Evolutionary conservation across 2,113 vertebrate species (phyloP), one percentile per base, ranked within the genome.

Genomic region (Tetraodon nigroviridis): DNA sequence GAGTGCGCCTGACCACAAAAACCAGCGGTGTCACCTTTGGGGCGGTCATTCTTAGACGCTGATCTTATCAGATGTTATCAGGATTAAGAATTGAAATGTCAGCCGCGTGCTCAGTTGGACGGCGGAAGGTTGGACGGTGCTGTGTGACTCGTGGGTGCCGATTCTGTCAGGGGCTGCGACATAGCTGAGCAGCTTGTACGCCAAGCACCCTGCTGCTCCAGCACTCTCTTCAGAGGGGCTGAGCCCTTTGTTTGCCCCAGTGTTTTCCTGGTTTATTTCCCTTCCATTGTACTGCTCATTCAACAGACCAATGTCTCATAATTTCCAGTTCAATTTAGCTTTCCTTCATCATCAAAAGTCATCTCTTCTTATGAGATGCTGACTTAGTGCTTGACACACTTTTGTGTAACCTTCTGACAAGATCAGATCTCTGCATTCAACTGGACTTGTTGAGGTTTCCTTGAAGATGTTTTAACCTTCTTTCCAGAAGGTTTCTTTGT

Each of bases 1-100:
- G 24, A 60, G 51, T 56, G 24, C 69, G 20, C 42, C 41, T 10
- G 49, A 66, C 14, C 58, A 51, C 63, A n/a, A 52, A 58, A n/a
- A 53, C 55, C 6, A 52, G 37, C 18, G 32, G 32, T 37, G 32
- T 11, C 32, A 37, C 32, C 32, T 37, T 8, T 7, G 32, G 32
- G 32, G 32, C 11, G 32, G 32, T 37, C 11, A 37, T 37, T 37
- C 57, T 21, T 32, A 19, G 46, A 58, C 72, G 76, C 51, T 61
- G 75, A 58, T 68, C 65, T 76, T 76, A 87, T 89, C 81, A 74
- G 80, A 87, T 83, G 81, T 84, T 84, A 86, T 86, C 78, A 62
- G 85, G 76, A 83, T 86, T 84, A 75, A 75, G 84, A 87, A 85
- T 88, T 84, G 67, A 88, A 89, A 90, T 84, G 82, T 85, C 90